A percentile compares a stretch with the other conserved stretches of the same genome.
These are phyloP conservation scores for Atractosteus spatula DNA, from an alignment of 2,113 vertebrate species.

Conservation along the genomic window DNA sequence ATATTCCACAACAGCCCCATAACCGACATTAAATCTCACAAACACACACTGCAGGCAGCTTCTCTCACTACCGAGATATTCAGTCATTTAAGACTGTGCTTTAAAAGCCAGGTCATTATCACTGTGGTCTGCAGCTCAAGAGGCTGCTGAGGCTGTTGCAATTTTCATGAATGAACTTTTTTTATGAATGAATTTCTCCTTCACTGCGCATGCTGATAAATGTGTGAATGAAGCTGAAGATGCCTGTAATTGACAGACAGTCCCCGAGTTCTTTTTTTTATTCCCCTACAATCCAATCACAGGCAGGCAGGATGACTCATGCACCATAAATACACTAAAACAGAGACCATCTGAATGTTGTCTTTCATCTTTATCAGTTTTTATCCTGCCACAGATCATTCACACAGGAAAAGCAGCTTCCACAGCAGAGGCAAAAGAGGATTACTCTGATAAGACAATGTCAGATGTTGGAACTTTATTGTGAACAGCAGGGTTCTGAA, in stretches of 20 bases:
- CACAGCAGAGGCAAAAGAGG: slow-evolving; percentile 1
- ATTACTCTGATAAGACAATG: background rate
- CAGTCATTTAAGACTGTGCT: slow-evolving; percentile 20
- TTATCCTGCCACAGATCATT: slow-evolving; percentile 7
- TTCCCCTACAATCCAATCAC: slow-evolving; percentile 71
- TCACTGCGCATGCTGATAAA: slow-evolving; percentile 70
- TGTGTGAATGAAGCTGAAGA: slow-evolving; percentile 81
- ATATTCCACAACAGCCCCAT: slow-evolving; percentile 5
- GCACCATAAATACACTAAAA: slow-evolving; percentile 66
- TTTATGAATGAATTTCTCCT: slow-evolving; percentile 72
- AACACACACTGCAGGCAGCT: background rate
- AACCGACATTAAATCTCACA: background rate
- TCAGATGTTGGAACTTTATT: background rate
- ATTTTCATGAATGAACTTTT: slow-evolving; percentile 89
- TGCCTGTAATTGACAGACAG: slow-evolving; percentile 75
- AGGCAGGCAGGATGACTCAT: slow-evolving; percentile 73
- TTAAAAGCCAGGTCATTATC: slow-evolving; percentile 9
- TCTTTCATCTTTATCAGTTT: slow-evolving; percentile 23
- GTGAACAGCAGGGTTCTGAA: background rate
- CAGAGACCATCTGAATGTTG: slow-evolving; percentile 51
- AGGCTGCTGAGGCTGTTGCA: slow-evolving; percentile 44
- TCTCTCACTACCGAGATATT: slow-evolving; percentile 27
- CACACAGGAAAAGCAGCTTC: slow-evolving; percentile 14
- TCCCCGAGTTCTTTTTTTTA: slow-evolving; percentile 58
- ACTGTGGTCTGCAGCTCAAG: slow-evolving; percentile 6